Evolutionary conservation across 1,140 invertebrate species (phyloP).

Genomic region (Solenopsis fugax): DNA sequence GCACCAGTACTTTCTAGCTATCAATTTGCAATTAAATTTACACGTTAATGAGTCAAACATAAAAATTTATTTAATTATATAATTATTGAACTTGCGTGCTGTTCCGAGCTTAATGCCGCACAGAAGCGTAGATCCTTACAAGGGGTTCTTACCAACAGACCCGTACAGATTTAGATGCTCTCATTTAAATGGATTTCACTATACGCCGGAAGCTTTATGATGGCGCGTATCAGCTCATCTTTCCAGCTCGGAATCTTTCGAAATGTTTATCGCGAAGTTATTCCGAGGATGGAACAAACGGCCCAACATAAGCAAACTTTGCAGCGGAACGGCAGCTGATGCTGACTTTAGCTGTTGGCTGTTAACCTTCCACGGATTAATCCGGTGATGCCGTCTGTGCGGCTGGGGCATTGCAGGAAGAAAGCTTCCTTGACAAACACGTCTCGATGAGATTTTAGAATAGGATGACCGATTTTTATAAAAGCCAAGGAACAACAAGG

Average conservation of each 20-base stretch:
- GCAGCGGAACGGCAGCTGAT: conserved; percentile 68
- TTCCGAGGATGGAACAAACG: conserved; percentile 75
- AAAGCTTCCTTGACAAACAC: conserved; percentile 9
- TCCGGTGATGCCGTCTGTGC: conserved; percentile 35
- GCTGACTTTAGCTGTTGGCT: conserved; percentile 72
- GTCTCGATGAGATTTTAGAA: not conserved
- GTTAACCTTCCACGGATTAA: conserved; percentile 70
- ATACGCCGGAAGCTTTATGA: not conserved
- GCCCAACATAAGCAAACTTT: conserved; percentile 81
- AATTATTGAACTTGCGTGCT: not conserved
- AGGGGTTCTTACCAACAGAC: not conserved
- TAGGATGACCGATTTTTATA: conserved; percentile 13
- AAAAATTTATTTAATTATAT: not conserved
- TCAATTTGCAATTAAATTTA: no score
- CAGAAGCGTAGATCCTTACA: not conserved
- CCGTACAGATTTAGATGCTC: conserved; percentile 12
- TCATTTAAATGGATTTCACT: conserved; percentile 32
- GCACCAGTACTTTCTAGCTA: no score
- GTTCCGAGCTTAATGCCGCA: not conserved
- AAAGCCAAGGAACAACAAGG: not conserved
- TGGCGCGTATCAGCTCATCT: conserved; percentile 9
- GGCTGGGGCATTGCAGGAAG: conserved; percentile 8
- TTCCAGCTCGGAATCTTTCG: conserved; percentile 35
- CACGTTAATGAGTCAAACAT: no score
- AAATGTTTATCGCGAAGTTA: conserved; percentile 81